Evolutionary conservation across 2,113 vertebrate genomes (phyloP).

Genomic region (Recurvirostra avosetta): DNA sequence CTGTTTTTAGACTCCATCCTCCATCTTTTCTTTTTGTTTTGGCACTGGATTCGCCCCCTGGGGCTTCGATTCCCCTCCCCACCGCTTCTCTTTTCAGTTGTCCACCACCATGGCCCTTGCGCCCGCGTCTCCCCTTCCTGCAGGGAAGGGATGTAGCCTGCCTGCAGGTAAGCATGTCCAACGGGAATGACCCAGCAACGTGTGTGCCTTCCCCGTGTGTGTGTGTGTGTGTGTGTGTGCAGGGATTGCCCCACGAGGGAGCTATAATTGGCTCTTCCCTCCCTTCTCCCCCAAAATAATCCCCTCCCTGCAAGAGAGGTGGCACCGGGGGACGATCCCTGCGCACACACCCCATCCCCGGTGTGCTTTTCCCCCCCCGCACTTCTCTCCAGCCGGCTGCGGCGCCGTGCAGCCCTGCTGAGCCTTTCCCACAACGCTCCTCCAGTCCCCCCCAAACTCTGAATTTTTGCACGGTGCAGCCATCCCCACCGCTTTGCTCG

Average conservation of each 20-base stretch:
- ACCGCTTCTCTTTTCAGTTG: constrained; percentile 71
- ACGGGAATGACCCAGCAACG: not conserved
- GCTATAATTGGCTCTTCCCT: not conserved
- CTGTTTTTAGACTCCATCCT: constrained; percentile 66
- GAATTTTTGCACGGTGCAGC: not conserved
- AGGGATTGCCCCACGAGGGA: not conserved
- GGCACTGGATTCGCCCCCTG: constrained; percentile 23
- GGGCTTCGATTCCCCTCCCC: constrained; percentile 36
- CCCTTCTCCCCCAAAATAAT: not conserved
- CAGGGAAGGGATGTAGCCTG: constrained; percentile 25
- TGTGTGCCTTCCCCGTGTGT: not conserved
- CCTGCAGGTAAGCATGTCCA: constrained; percentile 57
- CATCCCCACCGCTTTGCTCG: not conserved
- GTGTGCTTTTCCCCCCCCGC: not conserved
- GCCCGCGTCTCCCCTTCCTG: constrained; percentile 17
- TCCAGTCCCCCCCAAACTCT: not conserved
- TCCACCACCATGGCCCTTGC: constrained; percentile 59
- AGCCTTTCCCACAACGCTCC: not conserved
- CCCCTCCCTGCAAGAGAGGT: not conserved
- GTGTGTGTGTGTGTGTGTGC: not conserved
- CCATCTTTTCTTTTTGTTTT: constrained; percentile 73
- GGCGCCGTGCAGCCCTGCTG: not conserved
- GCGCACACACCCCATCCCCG: not conserved
- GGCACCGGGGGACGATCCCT: not conserved
- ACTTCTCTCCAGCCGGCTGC: not conserved